phyloP scores from a whole-genome alignment of 2,113 vertebrate genomes.

The Oreamnos americanus region DNA sequence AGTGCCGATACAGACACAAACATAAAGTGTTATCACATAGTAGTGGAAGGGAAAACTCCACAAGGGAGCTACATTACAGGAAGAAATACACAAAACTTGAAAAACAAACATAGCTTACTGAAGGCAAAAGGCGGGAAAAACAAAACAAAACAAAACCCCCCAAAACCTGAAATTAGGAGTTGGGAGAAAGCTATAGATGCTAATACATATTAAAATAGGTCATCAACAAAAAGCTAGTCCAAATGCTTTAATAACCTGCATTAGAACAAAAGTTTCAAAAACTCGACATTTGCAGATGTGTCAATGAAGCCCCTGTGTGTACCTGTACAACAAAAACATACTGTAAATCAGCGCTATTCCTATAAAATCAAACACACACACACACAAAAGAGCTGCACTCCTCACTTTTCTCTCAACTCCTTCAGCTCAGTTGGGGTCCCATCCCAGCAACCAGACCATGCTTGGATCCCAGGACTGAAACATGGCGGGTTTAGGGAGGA shows the following conservation, averaged over 20 bases:
- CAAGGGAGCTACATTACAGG: background rate
- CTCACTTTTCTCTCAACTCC: background rate
- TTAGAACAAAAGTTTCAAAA: background rate
- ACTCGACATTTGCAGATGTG: background rate
- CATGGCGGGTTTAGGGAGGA: background rate
- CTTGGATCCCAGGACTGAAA: background rate
- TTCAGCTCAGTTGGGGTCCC: background rate
- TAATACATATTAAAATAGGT: background rate
- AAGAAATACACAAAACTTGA: background rate
- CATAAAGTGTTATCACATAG: background rate
- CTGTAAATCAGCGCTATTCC: background rate
- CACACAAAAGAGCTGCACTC: background rate
- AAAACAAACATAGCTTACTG: background rate
- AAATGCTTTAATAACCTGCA: background rate
- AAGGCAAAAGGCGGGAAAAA: background rate
- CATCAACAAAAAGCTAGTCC: background rate
- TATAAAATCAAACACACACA: background rate
- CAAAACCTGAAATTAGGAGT: background rate
- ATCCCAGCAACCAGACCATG: background rate
- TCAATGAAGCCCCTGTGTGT: background rate
- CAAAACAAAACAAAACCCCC: rapidly evolving
- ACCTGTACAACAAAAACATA: background rate
- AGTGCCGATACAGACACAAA: background rate
- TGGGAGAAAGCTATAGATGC: background rate
- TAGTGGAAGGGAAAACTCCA: background rate